These are phyloP conservation scores for Oreonectes daqikongensis DNA, from an alignment of 2,797 vertebrate genomes.

Conservation along the genomic window DNA sequence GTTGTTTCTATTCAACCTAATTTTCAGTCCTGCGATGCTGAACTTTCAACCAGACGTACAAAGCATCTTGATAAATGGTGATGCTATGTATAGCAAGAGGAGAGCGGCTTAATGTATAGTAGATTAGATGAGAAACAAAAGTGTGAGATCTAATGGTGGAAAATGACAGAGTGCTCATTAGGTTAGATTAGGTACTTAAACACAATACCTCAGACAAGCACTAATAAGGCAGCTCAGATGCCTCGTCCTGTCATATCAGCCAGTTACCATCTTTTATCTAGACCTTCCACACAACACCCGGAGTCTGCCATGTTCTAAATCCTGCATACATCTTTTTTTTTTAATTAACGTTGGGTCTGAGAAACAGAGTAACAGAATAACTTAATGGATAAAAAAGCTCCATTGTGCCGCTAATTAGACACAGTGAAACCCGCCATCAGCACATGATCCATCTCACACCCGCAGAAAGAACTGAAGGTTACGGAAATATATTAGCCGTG, in stretches of 20 bases:
- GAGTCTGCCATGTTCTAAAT: constrained; percentile 77
- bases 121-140: constrained; percentile 69
- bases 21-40: constrained; percentile 45
- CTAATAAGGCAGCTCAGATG: constrained; percentile 80
- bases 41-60: constrained; percentile 50
- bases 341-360: constrained; percentile 80
- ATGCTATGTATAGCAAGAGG: constrained; percentile 55
- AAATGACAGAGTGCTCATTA: constrained; percentile 79
- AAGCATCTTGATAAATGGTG: constrained; percentile 55
- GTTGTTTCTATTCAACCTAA: constrained; percentile 47
- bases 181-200: constrained; percentile 82
- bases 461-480: constrained; percentile 53
- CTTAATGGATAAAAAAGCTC: constrained; percentile 82
- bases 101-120: constrained; percentile 68
- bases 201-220: constrained; percentile 81
- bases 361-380: constrained; percentile 74
- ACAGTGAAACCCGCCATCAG: constrained; percentile 77
- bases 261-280: constrained; percentile 83
- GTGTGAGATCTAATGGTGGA: constrained; percentile 75
- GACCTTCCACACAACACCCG: constrained; percentile 81
- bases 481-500: constrained; percentile 56
- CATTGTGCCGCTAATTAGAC: constrained; percentile 80
- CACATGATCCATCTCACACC: constrained; percentile 52
- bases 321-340: constrained; percentile 76
- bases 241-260: constrained; percentile 81